phyloP scores from a whole-genome alignment of 2,113 vertebrate species.

The Cyanoderma ruficeps region DNA sequence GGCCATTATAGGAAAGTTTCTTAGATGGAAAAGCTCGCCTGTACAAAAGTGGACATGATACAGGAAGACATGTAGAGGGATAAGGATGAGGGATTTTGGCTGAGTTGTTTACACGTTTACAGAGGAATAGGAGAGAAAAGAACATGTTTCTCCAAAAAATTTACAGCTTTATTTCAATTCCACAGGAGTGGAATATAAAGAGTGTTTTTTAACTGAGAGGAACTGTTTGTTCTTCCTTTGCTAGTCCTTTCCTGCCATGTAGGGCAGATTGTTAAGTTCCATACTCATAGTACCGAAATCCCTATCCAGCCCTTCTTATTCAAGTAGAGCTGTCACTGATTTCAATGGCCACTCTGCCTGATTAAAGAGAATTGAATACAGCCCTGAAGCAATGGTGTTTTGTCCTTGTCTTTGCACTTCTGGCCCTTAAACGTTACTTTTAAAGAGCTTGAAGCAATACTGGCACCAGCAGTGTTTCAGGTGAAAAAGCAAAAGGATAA shows the following conservation, averaged over 20 bases:
- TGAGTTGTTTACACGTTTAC: neutral
- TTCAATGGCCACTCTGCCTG: conserved; percentile 12
- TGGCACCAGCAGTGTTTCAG: neutral
- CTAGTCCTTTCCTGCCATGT: neutral
- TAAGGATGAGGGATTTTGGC: neutral
- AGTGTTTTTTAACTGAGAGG: neutral
- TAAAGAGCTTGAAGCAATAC: conserved; percentile 10
- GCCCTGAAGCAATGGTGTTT: conserved; percentile 20
- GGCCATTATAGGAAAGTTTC: neutral
- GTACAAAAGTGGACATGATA: neutral
- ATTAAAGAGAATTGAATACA: conserved; percentile 36
- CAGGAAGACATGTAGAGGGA: rapidly evolving
- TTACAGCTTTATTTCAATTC: neutral
- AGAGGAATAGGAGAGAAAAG: neutral
- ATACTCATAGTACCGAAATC: neutral
- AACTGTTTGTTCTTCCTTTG: neutral
- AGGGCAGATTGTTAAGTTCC: neutral
- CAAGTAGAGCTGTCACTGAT: conserved; percentile 26
- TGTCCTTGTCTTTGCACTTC: conserved; percentile 48
- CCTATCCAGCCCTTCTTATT: neutral
- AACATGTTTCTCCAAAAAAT: neutral
- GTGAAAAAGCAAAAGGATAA: neutral
- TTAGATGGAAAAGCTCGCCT: neutral
- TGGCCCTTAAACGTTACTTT: conserved; percentile 11
- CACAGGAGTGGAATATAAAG: neutral